These are phyloP conservation scores for Brachyistius frenatus DNA, from an alignment of 2,113 vertebrate genomes.

Conservation along the genomic window DNA sequence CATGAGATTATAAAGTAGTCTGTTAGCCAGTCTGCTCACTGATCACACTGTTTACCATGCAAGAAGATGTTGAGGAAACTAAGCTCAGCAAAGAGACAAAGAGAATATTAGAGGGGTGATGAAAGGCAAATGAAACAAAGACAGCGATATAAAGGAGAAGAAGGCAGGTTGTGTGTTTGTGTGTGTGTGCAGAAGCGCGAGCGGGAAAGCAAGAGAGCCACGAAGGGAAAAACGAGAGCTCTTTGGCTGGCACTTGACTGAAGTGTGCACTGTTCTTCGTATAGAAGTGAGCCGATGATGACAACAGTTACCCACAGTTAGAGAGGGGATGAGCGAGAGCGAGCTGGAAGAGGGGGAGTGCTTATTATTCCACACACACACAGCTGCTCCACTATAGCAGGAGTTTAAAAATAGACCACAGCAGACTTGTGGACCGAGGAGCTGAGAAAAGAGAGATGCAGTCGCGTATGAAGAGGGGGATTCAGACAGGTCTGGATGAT, in stretches of 20 bases:
- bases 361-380: constrained; percentile 79
- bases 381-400: constrained; percentile 68
- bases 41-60: constrained; percentile 17
- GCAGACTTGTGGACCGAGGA: constrained; percentile 62
- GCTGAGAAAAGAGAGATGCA: constrained; percentile 58
- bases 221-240: constrained; percentile 39
- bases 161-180: constrained; percentile 16
- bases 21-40: constrained; percentile 32
- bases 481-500: constrained; percentile 44
- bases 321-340: constrained; percentile 50
- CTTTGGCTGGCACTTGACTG: constrained; percentile 60
- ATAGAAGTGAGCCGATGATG: constrained; percentile 56
- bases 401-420: constrained; percentile 79
- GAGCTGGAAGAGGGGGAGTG: constrained; percentile 36
- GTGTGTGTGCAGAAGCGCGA: constrained; percentile 1
- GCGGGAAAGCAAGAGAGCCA: constrained; percentile 7
- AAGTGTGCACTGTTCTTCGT: constrained; percentile 52
- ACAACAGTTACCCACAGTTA: constrained; percentile 53
- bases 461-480: constrained; percentile 31
- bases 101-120: constrained; percentile 18
- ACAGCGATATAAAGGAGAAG: neutral
- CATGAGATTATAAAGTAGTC: constrained; percentile 55
- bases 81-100: constrained; percentile 18
- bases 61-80: constrained; percentile 27
- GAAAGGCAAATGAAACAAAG: constrained; percentile 23